A percentile compares a stretch with the other conserved stretches of the same genome.
Evolutionary conservation across 2,888 invertebrate species (phyloP).

Genomic region (Volucella inanis): DNA sequence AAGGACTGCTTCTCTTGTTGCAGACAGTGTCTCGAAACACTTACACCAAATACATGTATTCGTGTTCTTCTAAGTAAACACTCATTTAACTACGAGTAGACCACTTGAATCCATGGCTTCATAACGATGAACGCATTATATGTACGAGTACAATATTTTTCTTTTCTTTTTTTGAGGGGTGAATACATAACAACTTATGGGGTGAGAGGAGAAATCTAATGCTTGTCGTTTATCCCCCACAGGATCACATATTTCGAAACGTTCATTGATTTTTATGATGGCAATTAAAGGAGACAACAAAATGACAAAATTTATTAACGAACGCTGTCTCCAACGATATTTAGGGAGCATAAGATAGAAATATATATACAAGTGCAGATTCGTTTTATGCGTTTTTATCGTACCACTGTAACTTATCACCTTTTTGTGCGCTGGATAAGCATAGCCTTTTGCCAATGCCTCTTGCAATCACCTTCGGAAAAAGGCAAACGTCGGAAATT

Average conservation of each 20-base stretch:
- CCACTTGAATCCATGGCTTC: too few species aligned
- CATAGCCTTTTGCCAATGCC: neutral
- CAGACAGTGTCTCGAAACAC: too few species aligned
- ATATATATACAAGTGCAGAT: constrained; percentile 1
- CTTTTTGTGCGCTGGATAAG: neutral
- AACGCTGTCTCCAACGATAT: constrained; percentile 19
- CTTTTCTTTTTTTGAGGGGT: too few species aligned
- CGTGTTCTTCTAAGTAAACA: too few species aligned
- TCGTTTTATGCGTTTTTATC: constrained; percentile 32
- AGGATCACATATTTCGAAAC: constrained; percentile 19
- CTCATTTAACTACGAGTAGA: too few species aligned
- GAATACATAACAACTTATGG: too few species aligned
- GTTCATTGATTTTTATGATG: constrained; percentile 55
- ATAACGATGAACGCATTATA: too few species aligned
- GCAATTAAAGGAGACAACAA: constrained; percentile 53
- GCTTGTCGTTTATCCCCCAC: too few species aligned
- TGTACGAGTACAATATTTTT: too few species aligned
- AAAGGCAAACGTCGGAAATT: constrained; percentile 24
- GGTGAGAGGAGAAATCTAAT: too few species aligned
- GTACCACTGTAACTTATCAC: constrained; percentile 27
- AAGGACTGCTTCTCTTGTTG: too few species aligned
- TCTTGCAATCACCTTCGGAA: neutral
- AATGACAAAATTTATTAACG: constrained; percentile 50
- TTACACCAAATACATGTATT: too few species aligned
- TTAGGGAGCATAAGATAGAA: constrained; percentile 22